phyloP scores from a whole-genome alignment of 1,140 invertebrate genomes.

The Parapsyche elsis region DNA sequence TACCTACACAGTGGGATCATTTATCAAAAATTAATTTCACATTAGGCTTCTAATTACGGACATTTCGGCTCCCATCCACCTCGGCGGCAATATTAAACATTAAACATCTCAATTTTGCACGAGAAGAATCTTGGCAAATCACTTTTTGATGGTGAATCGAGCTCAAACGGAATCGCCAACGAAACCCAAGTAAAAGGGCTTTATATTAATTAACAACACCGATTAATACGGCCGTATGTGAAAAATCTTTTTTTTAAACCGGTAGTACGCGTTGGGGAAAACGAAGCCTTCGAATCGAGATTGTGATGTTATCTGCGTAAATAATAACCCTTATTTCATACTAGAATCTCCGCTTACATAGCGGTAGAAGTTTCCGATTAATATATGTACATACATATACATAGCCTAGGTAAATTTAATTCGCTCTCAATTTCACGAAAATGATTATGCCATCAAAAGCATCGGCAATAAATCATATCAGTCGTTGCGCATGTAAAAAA shows the following conservation, averaged over 20 bases:
- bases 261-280: too few species aligned
- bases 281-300: too few species aligned
- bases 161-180: background rate
- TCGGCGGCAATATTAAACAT: constrained; percentile 25
- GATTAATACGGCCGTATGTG: too few species aligned
- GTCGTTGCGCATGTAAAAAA: background rate
- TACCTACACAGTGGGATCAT: constrained; percentile 21
- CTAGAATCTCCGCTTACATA: too few species aligned
- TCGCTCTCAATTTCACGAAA: constrained; percentile 7
- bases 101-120: constrained; percentile 51
- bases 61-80: constrained; percentile 3
- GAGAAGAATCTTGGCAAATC: constrained; percentile 38
- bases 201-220: too few species aligned
- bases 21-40: constrained; percentile 48
- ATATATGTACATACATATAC: background rate
- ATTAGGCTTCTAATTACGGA: constrained; percentile 42
- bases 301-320: too few species aligned
- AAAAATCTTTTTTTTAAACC: too few species aligned
- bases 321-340: too few species aligned
- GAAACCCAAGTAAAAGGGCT: too few species aligned
- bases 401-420: background rate
- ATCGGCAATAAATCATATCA: background rate
- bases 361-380: background rate
- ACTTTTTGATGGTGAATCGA: constrained; percentile 48
- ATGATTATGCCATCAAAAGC: constrained; percentile 6